A percentile compares a stretch with the other conserved stretches of the same genome.
Conservation (phyloP, 2,888 invertebrate genomes). For the Mythimna loreyi region DNA sequence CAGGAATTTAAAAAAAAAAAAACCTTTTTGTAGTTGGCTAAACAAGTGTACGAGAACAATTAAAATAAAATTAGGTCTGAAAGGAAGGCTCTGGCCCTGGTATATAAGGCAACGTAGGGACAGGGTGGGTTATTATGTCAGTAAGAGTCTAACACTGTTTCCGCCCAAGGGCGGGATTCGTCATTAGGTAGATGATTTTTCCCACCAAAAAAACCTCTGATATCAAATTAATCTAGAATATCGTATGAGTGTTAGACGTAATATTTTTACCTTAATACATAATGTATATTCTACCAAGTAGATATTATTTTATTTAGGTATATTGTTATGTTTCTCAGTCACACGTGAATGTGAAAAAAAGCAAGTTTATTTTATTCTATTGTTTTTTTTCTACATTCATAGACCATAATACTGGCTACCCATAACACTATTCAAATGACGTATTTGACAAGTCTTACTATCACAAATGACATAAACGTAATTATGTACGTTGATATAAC, state of each 20-base stretch:
- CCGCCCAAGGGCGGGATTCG: no score
- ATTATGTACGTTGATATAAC: conserved; percentile 5
- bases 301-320: neutral
- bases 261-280: neutral
- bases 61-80: no score
- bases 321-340: conserved; percentile 19
- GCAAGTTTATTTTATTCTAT: conserved; percentile 13
- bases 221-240: neutral
- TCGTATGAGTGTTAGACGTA: neutral
- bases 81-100: no score
- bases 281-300: conserved; percentile 3
- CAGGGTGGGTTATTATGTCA: no score
- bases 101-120: no score
- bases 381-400: conserved; percentile 28
- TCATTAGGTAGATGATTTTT: no score
- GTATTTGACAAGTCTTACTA: conserved; percentile 10
- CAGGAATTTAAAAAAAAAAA: no score
- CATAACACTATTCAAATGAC: conserved; percentile 30
- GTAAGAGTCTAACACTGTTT: no score
- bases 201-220: no score
- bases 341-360: conserved; percentile 8
- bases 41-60: no score
- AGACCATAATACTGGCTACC: conserved; percentile 4
- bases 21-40: no score
- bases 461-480: conserved; percentile 1